Percentiles rank a stretch among this genome's conserved stretches.
Evolutionary conservation across 2,797 vertebrate species (phyloP).

Genomic region (Varecia variegata): DNA sequence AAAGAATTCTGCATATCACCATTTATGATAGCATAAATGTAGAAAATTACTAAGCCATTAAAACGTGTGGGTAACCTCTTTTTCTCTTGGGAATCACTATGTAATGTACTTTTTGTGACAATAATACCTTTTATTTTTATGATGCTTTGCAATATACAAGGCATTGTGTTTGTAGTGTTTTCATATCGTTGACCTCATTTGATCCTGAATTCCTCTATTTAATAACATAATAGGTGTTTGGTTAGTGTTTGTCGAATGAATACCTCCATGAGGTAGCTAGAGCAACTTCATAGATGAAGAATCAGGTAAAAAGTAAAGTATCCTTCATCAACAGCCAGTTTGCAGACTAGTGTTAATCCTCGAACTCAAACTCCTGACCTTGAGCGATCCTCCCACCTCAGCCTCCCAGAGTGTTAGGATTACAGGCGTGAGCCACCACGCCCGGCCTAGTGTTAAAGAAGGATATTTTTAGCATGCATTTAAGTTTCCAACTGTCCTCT

Average conservation of each 20-base stretch:
- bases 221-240: background rate
- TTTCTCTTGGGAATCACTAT: constrained; percentile 14
- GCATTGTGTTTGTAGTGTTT: background rate
- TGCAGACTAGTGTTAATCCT: background rate
- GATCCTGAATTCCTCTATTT: constrained; percentile 3
- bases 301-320: background rate
- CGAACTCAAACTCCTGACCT: too few species aligned
- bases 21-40: background rate
- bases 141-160: background rate
- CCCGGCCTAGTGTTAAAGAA: too few species aligned
- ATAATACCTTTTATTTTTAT: background rate
- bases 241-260: background rate
- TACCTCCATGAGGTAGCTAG: background rate
- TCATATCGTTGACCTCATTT: background rate
- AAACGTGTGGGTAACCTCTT: background rate
- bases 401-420: too few species aligned
- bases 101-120: background rate
- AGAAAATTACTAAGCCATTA: constrained; percentile 29
- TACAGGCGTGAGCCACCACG: too few species aligned
- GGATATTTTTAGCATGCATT: background rate
- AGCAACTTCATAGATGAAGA: background rate
- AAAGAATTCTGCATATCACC: background rate
- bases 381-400: too few species aligned
- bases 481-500: background rate
- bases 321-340: background rate